phyloP scores from a whole-genome alignment of 2,113 vertebrate species.

The Tiliqua scincoides region DNA sequence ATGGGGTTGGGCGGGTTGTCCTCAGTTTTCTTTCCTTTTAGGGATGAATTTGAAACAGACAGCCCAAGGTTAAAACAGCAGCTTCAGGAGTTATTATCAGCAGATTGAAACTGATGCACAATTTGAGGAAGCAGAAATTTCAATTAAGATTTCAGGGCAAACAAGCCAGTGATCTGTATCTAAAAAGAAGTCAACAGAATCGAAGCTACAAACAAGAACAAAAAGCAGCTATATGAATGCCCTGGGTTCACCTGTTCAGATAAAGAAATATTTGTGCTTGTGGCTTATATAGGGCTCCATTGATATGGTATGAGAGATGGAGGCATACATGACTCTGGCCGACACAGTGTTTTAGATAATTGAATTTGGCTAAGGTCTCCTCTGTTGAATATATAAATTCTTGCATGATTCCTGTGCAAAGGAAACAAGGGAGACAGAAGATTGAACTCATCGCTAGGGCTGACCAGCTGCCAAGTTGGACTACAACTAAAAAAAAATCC shows the following conservation, averaged over 20 bases:
- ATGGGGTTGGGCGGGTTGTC: not conserved
- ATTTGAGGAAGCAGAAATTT: not conserved
- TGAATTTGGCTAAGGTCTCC: not conserved
- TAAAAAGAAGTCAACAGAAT: not conserved
- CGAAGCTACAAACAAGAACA: not conserved
- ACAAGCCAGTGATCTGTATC: not conserved
- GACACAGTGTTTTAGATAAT: not conserved
- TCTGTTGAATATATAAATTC: not conserved
- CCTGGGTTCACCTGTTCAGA: not conserved
- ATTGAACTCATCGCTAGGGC: not conserved
- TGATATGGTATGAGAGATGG: not conserved
- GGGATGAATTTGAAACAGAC: not conserved
- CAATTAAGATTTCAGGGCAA: not conserved
- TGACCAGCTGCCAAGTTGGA: not conserved
- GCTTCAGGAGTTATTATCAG: not conserved
- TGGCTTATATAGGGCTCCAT: not conserved
- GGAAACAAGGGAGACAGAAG: not conserved
- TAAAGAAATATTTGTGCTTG: not conserved
- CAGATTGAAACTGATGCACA: not conserved
- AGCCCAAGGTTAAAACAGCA: not conserved
- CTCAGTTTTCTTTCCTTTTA: not conserved
- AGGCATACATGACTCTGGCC: not conserved
- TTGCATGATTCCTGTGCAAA: not conserved
- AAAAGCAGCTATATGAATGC: not conserved
- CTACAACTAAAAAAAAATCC: not conserved